phyloP scores from a whole-genome alignment of 2,113 vertebrate species.

The Datnioides undecimradiatus region DNA sequence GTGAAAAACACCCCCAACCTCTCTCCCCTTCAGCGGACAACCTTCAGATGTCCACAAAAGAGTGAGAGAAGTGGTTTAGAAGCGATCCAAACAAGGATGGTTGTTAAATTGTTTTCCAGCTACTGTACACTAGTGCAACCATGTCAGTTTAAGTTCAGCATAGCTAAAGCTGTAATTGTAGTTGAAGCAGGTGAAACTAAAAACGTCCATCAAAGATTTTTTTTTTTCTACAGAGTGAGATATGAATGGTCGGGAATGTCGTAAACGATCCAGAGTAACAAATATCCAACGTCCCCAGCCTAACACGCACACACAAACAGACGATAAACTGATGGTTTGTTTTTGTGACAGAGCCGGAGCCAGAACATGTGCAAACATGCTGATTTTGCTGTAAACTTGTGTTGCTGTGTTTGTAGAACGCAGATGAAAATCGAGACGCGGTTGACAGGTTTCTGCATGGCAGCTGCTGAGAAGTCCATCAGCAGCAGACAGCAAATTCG shows the following conservation, averaged over 20 bases:
- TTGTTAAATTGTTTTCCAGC: constrained; percentile 34
- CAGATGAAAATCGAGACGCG: constrained; percentile 69
- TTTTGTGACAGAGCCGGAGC: constrained; percentile 56
- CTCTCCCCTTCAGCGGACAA: constrained; percentile 16
- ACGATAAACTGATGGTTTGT: constrained; percentile 73
- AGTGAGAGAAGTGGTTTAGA: constrained; percentile 39
- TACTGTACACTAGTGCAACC: constrained; percentile 6
- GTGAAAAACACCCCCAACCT: constrained; percentile 32
- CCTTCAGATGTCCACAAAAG: constrained; percentile 37
- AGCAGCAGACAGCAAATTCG: constrained; percentile 41
- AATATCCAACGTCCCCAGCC: constrained; percentile 47
- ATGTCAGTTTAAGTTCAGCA: constrained; percentile 41
- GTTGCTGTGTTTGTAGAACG: constrained; percentile 69
- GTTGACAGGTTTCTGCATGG: constrained; percentile 69
- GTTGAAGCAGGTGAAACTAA: constrained; percentile 26
- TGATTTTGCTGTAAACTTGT: constrained; percentile 74
- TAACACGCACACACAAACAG: constrained; percentile 57
- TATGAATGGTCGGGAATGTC: constrained; percentile 44
- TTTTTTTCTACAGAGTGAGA: constrained; percentile 14
- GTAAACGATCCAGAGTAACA: constrained; percentile 60
- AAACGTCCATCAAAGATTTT: constrained; percentile 17
- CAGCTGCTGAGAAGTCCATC: constrained; percentile 61
- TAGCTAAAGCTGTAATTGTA: neutral
- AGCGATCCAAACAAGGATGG: constrained; percentile 26
- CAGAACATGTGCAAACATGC: constrained; percentile 77